These are phyloP conservation scores for Parelbella ahira DNA, from an alignment of 2,888 invertebrate genomes.

Conservation along the genomic window DNA sequence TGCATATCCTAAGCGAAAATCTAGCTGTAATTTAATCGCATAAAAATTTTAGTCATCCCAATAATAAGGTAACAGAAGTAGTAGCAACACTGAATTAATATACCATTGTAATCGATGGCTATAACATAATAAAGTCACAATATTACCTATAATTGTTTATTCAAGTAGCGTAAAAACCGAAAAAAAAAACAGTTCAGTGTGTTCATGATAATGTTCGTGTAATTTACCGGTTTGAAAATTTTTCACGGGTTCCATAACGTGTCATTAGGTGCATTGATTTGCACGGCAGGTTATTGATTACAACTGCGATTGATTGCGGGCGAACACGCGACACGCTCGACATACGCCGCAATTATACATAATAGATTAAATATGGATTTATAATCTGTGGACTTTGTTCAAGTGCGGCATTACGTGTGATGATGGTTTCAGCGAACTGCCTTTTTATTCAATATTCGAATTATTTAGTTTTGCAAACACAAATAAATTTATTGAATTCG, in stretches of 20 bases:
- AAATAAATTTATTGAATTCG: no score
- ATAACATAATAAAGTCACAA: no score
- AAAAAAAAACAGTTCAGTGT: no score
- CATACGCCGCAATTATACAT: constrained; percentile 29
- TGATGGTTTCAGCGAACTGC: no score
- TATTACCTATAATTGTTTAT: no score
- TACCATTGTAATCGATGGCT: no score
- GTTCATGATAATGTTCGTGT: constrained; percentile 1
- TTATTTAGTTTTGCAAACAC: neutral
- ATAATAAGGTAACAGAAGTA: no score
- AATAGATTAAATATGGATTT: constrained; percentile 17
- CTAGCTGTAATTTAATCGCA: no score
- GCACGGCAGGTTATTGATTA: constrained; percentile 70
- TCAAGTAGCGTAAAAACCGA: no score
- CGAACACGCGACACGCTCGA: constrained; percentile 53
- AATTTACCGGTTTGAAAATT: constrained; percentile 35
- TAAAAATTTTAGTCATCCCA: no score
- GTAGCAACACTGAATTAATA: no score
- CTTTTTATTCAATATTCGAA: neutral
- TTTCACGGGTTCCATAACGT: constrained; percentile 43
- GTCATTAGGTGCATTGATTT: constrained; percentile 73
- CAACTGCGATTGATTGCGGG: constrained; percentile 60
- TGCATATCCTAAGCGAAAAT: no score
- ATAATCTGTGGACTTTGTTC: constrained; percentile 12
- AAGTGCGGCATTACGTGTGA: neutral